Base-by-base conservation (phyloP, 2,113 vertebrate species). In the Panurus biarmicus region DNA sequence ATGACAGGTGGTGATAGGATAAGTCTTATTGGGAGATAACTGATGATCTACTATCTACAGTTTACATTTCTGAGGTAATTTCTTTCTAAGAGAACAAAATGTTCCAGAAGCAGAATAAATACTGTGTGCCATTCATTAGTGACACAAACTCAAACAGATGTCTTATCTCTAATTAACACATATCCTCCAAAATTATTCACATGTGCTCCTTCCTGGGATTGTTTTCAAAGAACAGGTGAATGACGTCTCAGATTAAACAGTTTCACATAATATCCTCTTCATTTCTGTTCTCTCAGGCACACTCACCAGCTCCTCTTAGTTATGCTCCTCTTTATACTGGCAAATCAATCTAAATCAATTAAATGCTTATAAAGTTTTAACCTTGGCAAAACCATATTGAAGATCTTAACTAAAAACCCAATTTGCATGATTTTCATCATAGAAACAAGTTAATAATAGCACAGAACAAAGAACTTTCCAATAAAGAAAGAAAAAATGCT, bases 141-240 rank as follows among this genome's bases (percentile, higher is more conserved):
- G 79, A 88, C 47, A 85, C 61, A 89, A 69, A 85, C 56, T 86
- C 38, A 84, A 94, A 86, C 92, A 94, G 83, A 95, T 94, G 83
- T 80, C 85, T 90, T 70, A n/a, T 87, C 66, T 84, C 89, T 89
- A 93, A 95, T 94, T 87, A 95, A 94, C 69, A 90, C 65, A 53
- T 60, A 77, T 48, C 31, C 21, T 87, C 61, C 84, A 65, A 77
- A 77, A 92, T 80, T 88, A 62, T 18, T 86, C 65, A 42, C 31
- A 62, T 18, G 4, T 44, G 47, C 29, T 33, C 9, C 31, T 84
- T 71, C 51, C 56, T 3, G 16, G 72, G 79, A 77, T 67, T 71
- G 53, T 56, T 92, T 90, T 83, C 79, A 80, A 71, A 93, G 56
- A 93, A 51, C 44, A 90, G 79, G 88, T 84, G 88, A 93, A 73